Base-by-base conservation (phyloP, 2,797 vertebrate species). In the Alfaro cultratus region DNA sequence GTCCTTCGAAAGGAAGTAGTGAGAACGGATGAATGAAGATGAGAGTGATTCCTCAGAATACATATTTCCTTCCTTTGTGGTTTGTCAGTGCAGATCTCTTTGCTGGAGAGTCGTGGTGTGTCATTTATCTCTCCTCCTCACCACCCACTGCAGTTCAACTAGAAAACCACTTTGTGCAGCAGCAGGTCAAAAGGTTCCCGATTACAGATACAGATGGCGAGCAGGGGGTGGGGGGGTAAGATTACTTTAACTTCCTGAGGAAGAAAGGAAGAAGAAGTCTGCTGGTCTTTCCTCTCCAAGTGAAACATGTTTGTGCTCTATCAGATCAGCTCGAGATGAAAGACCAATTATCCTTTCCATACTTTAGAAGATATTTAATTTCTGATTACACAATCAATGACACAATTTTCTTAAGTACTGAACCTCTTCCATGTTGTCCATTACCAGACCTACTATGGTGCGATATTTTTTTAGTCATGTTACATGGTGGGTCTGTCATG, bases 301-400 rank as follows among this genome's bases (percentile, higher is more conserved):
- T 60, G 16, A n/a, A 34, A 73, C 39, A 74, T 49, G 5, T 26
- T 43, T 43, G 34, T 53, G 10, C 29, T 64, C 57, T 45, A 49
- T 21, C 57, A 41, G 53, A 39, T 49, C 34, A 64, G 18, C 1
- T n/a, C 3, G 9, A 64, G 34, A 62, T 79, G 43, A 15, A 1
- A 78, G 12, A 72, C 51, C 18, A n/a, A 29, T 46, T 68, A 26
- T 60, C 16, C 29, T 73, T 62, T 73, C 13, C 29, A 49, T 78
- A 43, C 18, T 47, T 73, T 73, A 73, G 34, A 16, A 39, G 34
- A 67, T 36, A 9, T 55, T 47, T 10, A n/a, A 60, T 9, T 78
- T 53, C 68, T 72, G 41, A 10, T 62, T 62, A n/a, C 57, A 60
- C 12, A 31, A 13, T 7, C 23, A 57, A 51, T 51, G 53, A 67